Conservation (phyloP, 2,113 vertebrate species). For the Nycticebus coucang region DNA sequence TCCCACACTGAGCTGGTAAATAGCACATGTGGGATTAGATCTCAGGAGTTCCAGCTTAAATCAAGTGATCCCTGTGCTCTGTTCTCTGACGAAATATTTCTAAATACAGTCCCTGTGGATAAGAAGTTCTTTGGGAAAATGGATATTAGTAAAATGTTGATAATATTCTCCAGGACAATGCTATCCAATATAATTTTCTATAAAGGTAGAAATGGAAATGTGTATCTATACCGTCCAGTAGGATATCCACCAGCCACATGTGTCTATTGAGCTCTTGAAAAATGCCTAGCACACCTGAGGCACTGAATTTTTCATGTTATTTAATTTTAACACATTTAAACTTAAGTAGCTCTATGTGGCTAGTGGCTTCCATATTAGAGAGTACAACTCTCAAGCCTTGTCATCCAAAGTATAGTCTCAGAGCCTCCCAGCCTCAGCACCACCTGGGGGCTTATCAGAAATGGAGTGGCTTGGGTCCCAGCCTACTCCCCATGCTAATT, state of each 20-base stretch:
- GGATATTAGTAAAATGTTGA: background rate
- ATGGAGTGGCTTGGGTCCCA: background rate
- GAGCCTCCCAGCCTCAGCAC: background rate
- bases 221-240: background rate
- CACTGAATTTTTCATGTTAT: background rate
- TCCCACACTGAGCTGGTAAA: background rate
- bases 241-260: background rate
- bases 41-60: background rate
- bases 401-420: background rate
- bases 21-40: background rate
- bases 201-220: background rate
- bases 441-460: background rate
- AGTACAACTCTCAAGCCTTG: background rate
- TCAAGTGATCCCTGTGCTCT: background rate
- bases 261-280: background rate
- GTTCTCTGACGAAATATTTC: background rate
- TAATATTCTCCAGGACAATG: background rate
- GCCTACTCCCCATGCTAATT: background rate
- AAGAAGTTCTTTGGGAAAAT: background rate
- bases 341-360: background rate
- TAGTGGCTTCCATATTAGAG: background rate
- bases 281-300: background rate
- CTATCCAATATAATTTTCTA: background rate
- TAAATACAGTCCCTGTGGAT: background rate
- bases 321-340: constrained; percentile 16